A percentile compares a stretch with the other conserved stretches of the same genome.
Conservation (phyloP, 2,888 invertebrate genomes). For the Orthonevra nobilis region DNA sequence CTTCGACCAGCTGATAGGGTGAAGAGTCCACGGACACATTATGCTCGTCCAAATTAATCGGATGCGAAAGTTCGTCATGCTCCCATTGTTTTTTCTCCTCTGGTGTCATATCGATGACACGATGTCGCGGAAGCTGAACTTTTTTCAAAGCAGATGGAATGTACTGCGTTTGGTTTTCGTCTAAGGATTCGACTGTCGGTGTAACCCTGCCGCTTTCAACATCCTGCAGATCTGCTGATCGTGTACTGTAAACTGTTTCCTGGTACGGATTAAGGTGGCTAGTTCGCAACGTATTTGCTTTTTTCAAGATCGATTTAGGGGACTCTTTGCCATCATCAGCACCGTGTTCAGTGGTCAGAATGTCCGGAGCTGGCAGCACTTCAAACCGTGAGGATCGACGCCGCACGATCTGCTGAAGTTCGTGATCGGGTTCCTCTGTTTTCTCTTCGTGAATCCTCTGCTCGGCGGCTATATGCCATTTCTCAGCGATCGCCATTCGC, state of each 20-base stretch:
- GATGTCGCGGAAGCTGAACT: conserved; percentile 92
- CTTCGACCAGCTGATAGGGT: conserved; percentile 97
- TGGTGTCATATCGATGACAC: conserved; percentile 95
- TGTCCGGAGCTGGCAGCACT: conserved; percentile 89
- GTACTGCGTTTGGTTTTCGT: conserved; percentile 79
- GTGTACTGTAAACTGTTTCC: conserved; percentile 91
- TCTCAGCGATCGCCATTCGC: conserved; percentile 86
- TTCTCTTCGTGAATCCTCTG: conserved; percentile 80
- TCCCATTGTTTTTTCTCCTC: conserved; percentile 97
- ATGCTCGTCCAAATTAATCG: conserved; percentile 85
- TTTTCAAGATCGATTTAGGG: conserved; percentile 94
- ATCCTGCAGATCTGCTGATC: conserved; percentile 91
- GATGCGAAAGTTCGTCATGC: conserved; percentile 90
- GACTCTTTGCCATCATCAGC: conserved; percentile 81
- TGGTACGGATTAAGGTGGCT: conserved; percentile 86
- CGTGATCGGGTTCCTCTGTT: conserved; percentile 82
- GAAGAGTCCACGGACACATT: conserved; percentile 93
- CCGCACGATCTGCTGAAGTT: conserved; percentile 75
- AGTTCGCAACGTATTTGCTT: conserved; percentile 94
- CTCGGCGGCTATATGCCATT: conserved; percentile 88
- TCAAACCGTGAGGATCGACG: conserved; percentile 90
- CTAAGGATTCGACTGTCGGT: conserved; percentile 77
- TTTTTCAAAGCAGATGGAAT: conserved; percentile 90
- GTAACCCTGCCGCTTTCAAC: conserved; percentile 83
- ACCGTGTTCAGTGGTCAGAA: conserved; percentile 82